Evolutionary conservation across 2,797 vertebrate species (phyloP).

Genomic region (Hirundo rustica): DNA sequence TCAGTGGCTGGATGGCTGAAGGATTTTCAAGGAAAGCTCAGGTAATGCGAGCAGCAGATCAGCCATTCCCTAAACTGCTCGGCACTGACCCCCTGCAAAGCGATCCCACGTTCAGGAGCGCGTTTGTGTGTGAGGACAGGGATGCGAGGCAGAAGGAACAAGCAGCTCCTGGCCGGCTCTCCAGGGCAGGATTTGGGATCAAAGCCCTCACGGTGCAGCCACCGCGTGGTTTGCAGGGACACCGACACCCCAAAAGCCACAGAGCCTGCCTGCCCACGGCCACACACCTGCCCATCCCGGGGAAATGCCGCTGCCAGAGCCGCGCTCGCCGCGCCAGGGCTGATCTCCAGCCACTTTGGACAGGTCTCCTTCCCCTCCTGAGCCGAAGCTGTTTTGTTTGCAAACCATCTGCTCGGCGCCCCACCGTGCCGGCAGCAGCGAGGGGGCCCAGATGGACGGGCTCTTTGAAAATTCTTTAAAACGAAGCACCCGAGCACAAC

Average conservation of each 20-base stretch:
- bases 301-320: neutral
- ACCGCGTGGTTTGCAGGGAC: fast-evolving
- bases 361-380: constrained; percentile 9
- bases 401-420: constrained; percentile 70
- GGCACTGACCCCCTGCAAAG: neutral
- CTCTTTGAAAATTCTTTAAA: constrained; percentile 71
- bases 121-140: fast-evolving
- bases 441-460: constrained; percentile 65
- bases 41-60: neutral
- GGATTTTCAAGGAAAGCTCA: neutral
- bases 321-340: fast-evolving
- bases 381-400: constrained; percentile 23
- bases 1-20: neutral
- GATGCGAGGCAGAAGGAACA: fast-evolving
- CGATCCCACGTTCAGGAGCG: fast-evolving
- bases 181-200: neutral
- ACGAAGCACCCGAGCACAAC: constrained; percentile 48
- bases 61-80: neutral
- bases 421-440: neutral
- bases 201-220: fast-evolving
- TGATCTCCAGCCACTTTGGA: constrained; percentile 3
- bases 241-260: fast-evolving
- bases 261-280: neutral
- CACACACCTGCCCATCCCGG: fast-evolving
- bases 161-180: neutral